Base-by-base conservation (phyloP, 2,888 invertebrate genomes). In the Pristionchus maxplancki region DNA sequence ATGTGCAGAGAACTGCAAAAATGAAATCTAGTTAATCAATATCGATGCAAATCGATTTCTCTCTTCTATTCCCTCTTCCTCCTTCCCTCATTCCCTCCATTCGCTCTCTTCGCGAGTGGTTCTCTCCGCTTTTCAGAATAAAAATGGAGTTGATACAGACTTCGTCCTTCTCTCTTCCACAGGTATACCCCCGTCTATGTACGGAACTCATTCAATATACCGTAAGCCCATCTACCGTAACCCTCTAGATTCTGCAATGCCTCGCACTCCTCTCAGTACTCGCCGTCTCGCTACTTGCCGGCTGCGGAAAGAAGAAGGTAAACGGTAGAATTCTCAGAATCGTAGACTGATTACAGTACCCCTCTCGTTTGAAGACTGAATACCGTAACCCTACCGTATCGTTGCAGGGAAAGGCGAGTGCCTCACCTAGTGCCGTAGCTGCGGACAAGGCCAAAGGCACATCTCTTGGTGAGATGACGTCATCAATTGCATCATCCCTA, bases 271-370 rank as follows among this genome's bases (percentile, higher is more conserved):
- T n/a, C 58, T 58, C 58, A n/a, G 6, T 67, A 2, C 5, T 34
- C 31, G 8, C 20, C 34, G 28, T 34, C 20, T 34, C 67, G 17
- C 31, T 67, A 67, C 67, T 67, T 34, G 34, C 15, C 67, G 31
- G 28, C 9, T 67, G 67, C 34, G 67, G 67, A 67, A 67, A 67
- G 67, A 67, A 67, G 67, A 67, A 67, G 67, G 67, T 67, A 67
- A 17, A 58, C 58, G 24, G 58, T 58, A 58, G 50, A 50, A 15
- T 20, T 9, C n/a, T 3, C 67, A 24, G 13, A 28, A 58, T 6
- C 24, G 20, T 58, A 58, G 20, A 58, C 24, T 24, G 11, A 44
- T 44, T 58, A 58, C 58, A 58, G 58, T 58, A 58, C 17, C 6
- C 58, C 5, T 50, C 2, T 17, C 5, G 50, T 13, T n/a, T n/a